phyloP scores from a whole-genome alignment of 64 coral and sea anemone species.

The Platygyra sinensis region DNA sequence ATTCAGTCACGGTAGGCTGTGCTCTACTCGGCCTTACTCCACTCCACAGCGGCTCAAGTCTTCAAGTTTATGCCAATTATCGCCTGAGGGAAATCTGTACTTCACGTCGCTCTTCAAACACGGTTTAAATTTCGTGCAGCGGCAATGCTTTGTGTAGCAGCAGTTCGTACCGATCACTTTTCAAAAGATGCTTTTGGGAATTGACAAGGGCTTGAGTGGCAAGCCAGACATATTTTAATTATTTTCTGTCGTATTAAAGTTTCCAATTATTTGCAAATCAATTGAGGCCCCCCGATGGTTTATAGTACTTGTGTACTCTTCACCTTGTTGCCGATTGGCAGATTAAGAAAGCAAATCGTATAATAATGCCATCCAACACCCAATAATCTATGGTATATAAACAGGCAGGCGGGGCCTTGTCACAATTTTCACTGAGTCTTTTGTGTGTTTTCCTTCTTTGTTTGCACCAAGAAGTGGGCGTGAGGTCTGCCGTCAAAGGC shows the following conservation, averaged over 20 bases:
- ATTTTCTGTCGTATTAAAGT: slow-evolving; percentile 99
- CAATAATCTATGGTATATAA: slow-evolving; percentile 97
- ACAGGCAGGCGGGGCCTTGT: slow-evolving; percentile 90
- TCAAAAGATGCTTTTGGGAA: slow-evolving; percentile 95
- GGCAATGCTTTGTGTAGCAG: slow-evolving; percentile 73
- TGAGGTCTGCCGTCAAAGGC: slow-evolving; percentile 26
- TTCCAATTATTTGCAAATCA: slow-evolving; percentile 99
- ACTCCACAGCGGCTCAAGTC: slow-evolving; percentile 72
- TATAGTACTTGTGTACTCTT: slow-evolving; percentile 93
- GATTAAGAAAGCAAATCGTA: slow-evolving; percentile 96
- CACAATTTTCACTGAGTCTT: slow-evolving; percentile 87
- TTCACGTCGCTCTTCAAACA: slow-evolving; percentile 58
- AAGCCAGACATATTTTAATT: slow-evolving; percentile 99
- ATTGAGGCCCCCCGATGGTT: slow-evolving; percentile 95
- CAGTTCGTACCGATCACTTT: slow-evolving; percentile 91
- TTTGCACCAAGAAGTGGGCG: slow-evolving; percentile 66
- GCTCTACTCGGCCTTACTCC: slow-evolving; percentile 74
- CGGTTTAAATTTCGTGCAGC: slow-evolving; percentile 98
- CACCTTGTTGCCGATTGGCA: slow-evolving; percentile 89
- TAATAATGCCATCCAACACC: slow-evolving; percentile 97
- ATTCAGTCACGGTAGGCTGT: slow-evolving; percentile 78
- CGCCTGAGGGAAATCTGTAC: slow-evolving; percentile 81
- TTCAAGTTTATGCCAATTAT: slow-evolving; percentile 76
- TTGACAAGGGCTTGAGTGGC: slow-evolving; percentile 98
- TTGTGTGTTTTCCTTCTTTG: slow-evolving; percentile 86